Conservation (phyloP, 2,888 invertebrate species). For the Tipula vernalis region DNA sequence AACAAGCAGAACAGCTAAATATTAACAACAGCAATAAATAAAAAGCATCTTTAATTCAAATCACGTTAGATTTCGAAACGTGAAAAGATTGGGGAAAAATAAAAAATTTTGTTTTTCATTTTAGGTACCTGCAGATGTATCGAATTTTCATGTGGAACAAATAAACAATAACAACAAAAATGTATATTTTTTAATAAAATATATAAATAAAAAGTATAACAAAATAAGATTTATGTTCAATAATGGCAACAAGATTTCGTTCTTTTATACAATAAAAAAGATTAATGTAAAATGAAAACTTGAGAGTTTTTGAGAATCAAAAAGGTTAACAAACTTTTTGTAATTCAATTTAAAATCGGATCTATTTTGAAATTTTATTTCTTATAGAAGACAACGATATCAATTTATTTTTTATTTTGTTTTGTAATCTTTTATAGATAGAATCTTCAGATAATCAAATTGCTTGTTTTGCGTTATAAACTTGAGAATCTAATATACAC, state of each 20-base stretch:
- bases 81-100: background rate
- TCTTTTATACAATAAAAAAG: background rate
- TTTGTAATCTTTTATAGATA: no score
- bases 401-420: background rate
- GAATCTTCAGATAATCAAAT: background rate
- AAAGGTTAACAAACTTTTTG: background rate
- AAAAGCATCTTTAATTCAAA: background rate
- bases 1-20: background rate
- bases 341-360: background rate
- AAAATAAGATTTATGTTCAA: background rate
- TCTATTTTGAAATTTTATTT: background rate
- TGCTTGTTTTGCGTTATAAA: no score
- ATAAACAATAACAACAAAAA: background rate
- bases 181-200: background rate
- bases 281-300: background rate
- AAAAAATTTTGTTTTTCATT: background rate
- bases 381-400: background rate
- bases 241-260: background rate
- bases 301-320: background rate
- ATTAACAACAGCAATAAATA: background rate
- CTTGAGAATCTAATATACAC: no score
- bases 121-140: background rate
- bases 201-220: background rate
- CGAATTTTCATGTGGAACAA: background rate
- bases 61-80: background rate